Percentiles rank a stretch among this genome's conserved stretches.
Evolutionary conservation across 2,797 vertebrate genomes (phyloP).

Genomic region (Anabacerthia variegaticeps): DNA sequence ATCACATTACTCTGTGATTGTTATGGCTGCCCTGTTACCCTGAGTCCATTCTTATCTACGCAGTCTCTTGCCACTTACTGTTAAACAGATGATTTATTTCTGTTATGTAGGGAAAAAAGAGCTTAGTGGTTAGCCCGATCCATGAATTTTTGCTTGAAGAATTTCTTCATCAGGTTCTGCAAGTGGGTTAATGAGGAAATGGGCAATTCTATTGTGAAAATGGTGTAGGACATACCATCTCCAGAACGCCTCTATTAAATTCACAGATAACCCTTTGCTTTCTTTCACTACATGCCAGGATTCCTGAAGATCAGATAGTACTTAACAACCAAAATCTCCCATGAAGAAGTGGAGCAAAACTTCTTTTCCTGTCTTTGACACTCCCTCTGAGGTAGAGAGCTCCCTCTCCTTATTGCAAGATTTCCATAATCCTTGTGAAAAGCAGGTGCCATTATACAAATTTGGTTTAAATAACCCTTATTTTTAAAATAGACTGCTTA

Average conservation of each 20-base stretch:
- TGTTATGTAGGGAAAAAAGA: background rate
- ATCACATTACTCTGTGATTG: background rate
- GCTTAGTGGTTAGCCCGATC: background rate
- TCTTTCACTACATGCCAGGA: background rate
- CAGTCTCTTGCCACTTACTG: background rate
- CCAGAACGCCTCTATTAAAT: background rate
- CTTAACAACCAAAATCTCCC: background rate
- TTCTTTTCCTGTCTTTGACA: background rate
- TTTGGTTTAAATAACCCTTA: background rate
- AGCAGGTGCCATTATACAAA: background rate
- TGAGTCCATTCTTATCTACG: background rate
- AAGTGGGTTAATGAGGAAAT: background rate
- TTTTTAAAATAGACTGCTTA: background rate
- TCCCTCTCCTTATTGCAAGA: background rate
- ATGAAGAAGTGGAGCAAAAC: background rate
- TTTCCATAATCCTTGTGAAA: background rate
- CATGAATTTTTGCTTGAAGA: background rate
- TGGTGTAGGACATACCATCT: background rate
- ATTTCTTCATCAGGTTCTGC: background rate
- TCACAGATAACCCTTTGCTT: background rate
- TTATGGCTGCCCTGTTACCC: background rate
- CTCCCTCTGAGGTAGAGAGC: background rate
- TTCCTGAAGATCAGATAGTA: background rate
- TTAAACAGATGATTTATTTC: background rate
- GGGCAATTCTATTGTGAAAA: background rate